Percentiles rank a stretch among this genome's conserved stretches.
These are phyloP conservation scores for Bombus huntii DNA, from an alignment of 1,140 invertebrate species.

Conservation along the genomic window DNA sequence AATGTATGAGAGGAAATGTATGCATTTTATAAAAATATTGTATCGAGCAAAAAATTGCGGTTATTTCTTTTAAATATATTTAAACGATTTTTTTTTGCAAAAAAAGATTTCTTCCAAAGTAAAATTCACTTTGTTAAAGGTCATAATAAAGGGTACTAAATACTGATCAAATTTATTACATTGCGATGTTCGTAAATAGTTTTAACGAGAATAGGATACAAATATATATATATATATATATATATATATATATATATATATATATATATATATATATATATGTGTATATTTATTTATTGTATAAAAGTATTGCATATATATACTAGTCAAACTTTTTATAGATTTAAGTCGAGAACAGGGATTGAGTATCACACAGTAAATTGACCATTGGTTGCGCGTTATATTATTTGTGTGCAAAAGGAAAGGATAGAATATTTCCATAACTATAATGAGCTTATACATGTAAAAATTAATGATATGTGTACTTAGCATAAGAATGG, in stretches of 20 bases:
- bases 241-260: background rate
- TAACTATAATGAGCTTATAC: slow-evolving; percentile 82
- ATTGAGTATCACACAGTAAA: slow-evolving; percentile 73
- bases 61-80: slow-evolving; percentile 11
- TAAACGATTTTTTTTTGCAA: background rate
- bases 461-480: slow-evolving; percentile 81
- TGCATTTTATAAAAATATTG: slow-evolving; percentile 1
- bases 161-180: slow-evolving; percentile 35
- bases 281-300: slow-evolving; percentile 58
- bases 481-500: slow-evolving; percentile 79
- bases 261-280: background rate
- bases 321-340: slow-evolving; percentile 77
- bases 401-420: slow-evolving; percentile 58
- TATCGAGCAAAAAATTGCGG: background rate
- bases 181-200: slow-evolving; percentile 37
- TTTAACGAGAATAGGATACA: slow-evolving; percentile 35
- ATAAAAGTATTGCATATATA: slow-evolving; percentile 66
- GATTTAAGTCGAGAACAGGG: slow-evolving; percentile 74
- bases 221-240: slow-evolving; percentile 2
- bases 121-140: slow-evolving; percentile 24
- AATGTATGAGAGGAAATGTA: slow-evolving; percentile 17
- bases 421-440: slow-evolving; percentile 73
- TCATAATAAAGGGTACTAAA: slow-evolving; percentile 58
- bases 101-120: slow-evolving; percentile 43
- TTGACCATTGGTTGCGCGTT: slow-evolving; percentile 65